Percentiles rank a stretch among this genome's conserved stretches.
Conservation (phyloP, 2,113 vertebrate species). For the Natator depressus region DNA sequence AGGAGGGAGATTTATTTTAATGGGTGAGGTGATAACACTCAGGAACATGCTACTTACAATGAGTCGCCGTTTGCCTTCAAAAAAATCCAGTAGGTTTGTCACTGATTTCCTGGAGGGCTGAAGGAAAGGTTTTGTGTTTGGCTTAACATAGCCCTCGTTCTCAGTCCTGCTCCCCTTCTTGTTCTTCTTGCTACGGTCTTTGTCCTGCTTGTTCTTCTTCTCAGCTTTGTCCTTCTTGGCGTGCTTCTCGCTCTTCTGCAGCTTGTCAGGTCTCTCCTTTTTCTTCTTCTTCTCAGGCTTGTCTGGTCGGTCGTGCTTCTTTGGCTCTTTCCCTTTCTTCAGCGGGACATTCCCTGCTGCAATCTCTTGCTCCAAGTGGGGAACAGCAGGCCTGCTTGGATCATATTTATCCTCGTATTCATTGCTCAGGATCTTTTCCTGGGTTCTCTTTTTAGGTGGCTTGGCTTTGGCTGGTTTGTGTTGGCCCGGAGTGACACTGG, state of each 20-base stretch:
- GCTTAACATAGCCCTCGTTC: conserved; percentile 84
- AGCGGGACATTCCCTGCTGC: conserved; percentile 68
- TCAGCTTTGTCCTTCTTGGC: conserved; percentile 87
- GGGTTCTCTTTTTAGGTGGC: conserved; percentile 83
- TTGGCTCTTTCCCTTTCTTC: conserved; percentile 82
- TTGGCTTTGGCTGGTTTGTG: conserved; percentile 85
- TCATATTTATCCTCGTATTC: conserved; percentile 90
- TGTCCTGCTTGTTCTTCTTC: conserved; percentile 84
- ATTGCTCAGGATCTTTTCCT: conserved; percentile 85
- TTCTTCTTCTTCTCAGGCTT: conserved; percentile 93
- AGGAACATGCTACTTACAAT: conserved; percentile 84
- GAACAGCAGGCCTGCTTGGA: conserved; percentile 71
- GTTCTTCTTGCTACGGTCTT: conserved; percentile 88
- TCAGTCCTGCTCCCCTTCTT: conserved; percentile 85
- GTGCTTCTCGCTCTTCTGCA: conserved; percentile 82
- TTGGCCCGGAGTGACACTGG: conserved; percentile 69
- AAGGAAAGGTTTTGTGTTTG: conserved; percentile 79
- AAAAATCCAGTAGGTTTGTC: conserved; percentile 88
- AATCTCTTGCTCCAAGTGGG: conserved; percentile 80
- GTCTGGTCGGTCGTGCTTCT: conserved; percentile 81
- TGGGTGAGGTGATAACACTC: background rate
- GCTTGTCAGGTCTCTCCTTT: conserved; percentile 80
- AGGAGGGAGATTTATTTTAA: background rate
- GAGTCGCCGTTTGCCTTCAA: conserved; percentile 93
- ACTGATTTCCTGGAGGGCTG: conserved; percentile 78